Percentiles rank a stretch among this genome's conserved stretches.
phyloP scores from a whole-genome alignment of 64 coral and sea anemone genomes.

The Trachythela sp. region DNA sequence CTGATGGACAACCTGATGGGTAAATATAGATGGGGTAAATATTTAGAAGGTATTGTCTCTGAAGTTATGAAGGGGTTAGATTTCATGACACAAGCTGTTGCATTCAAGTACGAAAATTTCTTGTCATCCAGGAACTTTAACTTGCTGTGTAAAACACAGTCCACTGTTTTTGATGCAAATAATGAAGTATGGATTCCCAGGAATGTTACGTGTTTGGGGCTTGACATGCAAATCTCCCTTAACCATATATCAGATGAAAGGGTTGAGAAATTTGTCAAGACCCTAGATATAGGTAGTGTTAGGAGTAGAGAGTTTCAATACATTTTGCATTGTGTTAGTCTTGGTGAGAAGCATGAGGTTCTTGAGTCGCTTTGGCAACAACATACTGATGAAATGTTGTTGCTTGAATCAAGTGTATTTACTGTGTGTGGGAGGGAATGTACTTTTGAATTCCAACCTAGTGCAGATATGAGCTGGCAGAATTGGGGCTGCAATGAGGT shows the following conservation, averaged over 20 bases:
- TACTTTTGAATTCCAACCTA: background rate
- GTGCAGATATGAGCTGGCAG: conserved; percentile 14
- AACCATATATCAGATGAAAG: background rate
- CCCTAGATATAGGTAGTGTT: conserved; percentile 23
- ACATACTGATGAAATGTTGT: background rate
- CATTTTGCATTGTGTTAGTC: background rate
- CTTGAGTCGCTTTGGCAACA: background rate
- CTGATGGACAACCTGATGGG: background rate
- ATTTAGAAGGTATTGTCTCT: conserved; percentile 4
- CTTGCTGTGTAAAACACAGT: conserved; percentile 1
- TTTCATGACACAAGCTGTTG: conserved; percentile 32
- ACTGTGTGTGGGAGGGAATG: background rate
- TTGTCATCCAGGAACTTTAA: background rate
- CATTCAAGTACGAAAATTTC: conserved; percentile 29
- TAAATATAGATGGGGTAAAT: conserved; percentile 24
- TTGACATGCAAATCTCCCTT: background rate
- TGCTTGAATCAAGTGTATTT: background rate
- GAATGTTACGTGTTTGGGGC: background rate
- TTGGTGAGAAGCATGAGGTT: background rate
- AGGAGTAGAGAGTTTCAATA: conserved; percentile 10
- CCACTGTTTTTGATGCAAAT: background rate
- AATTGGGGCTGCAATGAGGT: background rate
- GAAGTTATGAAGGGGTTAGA: background rate
- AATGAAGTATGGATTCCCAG: background rate
- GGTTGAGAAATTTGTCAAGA: conserved; percentile 30